Conservation (phyloP, 1,140 invertebrate genomes). For the Alviniconcha marisindica region DNA sequence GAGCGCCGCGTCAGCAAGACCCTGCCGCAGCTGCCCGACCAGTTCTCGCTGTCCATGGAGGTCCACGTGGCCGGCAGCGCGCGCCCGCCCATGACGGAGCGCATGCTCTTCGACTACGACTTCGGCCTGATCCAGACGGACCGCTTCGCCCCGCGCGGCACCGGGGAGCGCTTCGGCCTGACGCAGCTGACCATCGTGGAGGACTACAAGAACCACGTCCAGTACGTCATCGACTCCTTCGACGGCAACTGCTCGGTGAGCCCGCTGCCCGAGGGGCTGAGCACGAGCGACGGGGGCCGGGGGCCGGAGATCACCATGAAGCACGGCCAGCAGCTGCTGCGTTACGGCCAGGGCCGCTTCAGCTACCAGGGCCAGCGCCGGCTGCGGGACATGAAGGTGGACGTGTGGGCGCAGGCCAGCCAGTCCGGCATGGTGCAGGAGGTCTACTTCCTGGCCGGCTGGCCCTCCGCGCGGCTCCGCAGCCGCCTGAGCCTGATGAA, state of each 20-base stretch:
- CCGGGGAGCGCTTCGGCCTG: slow-evolving; percentile 17
- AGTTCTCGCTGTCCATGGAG: slow-evolving; percentile 32
- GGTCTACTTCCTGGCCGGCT: slow-evolving; percentile 23
- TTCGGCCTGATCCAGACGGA: slow-evolving; percentile 31
- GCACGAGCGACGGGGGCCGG: background rate
- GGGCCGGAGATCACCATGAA: slow-evolving; percentile 24
- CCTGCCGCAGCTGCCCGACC: slow-evolving; percentile 29
- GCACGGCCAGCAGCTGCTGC: slow-evolving; percentile 27
- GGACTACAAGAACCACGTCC: slow-evolving; percentile 25
- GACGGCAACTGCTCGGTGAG: slow-evolving; percentile 31
- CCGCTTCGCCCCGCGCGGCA: slow-evolving; percentile 1
- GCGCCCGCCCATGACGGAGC: slow-evolving; percentile 1
- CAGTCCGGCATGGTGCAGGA: slow-evolving; percentile 27
- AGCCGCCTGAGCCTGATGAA: background rate
- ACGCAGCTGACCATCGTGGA: slow-evolving; percentile 18
- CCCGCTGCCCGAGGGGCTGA: background rate
- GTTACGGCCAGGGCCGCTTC: slow-evolving; percentile 19
- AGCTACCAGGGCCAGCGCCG: slow-evolving; percentile 33
- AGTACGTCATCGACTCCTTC: slow-evolving; percentile 21
- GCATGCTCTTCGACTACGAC: slow-evolving; percentile 26
- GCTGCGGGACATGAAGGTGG: slow-evolving; percentile 19
- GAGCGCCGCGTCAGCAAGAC: background rate
- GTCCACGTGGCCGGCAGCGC: slow-evolving; percentile 6
- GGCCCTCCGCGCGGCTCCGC: background rate
- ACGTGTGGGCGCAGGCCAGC: slow-evolving; percentile 25